phyloP scores from a whole-genome alignment of 2,113 vertebrate genomes.

The Thermophis baileyi region DNA sequence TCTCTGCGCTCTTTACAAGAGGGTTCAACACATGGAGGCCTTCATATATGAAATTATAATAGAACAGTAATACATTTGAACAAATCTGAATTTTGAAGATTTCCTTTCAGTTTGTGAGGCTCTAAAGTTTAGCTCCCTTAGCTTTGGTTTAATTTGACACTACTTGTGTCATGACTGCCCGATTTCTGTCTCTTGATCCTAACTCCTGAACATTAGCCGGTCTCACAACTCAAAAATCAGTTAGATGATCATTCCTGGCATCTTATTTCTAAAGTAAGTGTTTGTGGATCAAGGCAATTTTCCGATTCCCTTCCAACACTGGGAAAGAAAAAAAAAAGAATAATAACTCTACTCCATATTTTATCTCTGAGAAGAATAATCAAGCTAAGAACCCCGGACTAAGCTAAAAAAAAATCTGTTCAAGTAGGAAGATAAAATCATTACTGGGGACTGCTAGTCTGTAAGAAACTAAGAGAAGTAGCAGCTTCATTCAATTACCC shows the following conservation, averaged over 20 bases:
- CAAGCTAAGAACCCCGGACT: slow-evolving; percentile 3
- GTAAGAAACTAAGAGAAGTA: slow-evolving; percentile 23
- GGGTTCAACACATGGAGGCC: not conserved
- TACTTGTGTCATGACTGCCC: not conserved
- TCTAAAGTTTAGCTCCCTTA: not conserved
- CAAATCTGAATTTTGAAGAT: not conserved
- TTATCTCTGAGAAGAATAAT: slow-evolving; percentile 6
- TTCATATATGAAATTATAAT: not conserved
- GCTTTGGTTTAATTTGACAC: not conserved
- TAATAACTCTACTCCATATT: not conserved
- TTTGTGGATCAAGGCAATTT: not conserved
- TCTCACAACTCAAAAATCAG: not conserved
- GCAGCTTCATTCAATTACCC: slow-evolving; percentile 25
- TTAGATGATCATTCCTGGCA: not conserved
- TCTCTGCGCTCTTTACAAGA: not conserved
- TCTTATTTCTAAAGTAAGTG: not conserved
- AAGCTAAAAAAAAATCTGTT: not conserved
- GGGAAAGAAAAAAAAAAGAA: not conserved
- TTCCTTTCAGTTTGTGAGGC: not conserved
- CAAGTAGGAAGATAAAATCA: slow-evolving; percentile 5
- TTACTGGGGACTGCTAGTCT: slow-evolving; percentile 26
- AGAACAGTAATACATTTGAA: not conserved
- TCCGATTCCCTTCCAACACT: fast-evolving
- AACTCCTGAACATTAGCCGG: not conserved
- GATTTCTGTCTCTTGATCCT: not conserved